These are phyloP conservation scores for Nematostella vectensis DNA, from an alignment of 92 coral and sea anemone genomes.

Conservation along the genomic window DNA sequence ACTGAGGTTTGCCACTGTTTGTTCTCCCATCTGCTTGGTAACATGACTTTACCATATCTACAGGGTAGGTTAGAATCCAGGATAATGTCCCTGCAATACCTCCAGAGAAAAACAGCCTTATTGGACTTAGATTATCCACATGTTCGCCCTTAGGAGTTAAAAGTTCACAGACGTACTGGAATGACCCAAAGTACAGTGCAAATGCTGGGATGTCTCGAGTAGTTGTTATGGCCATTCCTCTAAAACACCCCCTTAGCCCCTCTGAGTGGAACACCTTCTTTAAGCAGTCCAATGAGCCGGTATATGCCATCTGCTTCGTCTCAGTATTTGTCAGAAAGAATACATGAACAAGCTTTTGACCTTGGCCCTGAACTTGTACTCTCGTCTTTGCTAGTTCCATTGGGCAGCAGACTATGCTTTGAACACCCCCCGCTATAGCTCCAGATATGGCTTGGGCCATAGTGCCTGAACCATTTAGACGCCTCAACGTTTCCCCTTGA, in stretches of 20 bases:
- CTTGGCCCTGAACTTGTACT: conserved; percentile 84
- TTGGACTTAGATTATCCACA: conserved; percentile 40
- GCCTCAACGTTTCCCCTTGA: conserved; percentile 58
- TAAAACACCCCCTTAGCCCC: conserved; percentile 68
- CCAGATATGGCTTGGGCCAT: conserved; percentile 61
- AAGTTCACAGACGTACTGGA: conserved; percentile 52
- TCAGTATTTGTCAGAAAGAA: conserved; percentile 30
- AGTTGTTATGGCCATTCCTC: conserved; percentile 65
- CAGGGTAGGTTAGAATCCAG: conserved; percentile 69
- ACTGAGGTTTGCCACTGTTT: conserved; percentile 1
- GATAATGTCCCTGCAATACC: conserved; percentile 81
- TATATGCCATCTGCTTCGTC: conserved; percentile 20
- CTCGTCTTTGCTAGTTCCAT: conserved; percentile 90
- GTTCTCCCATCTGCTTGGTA: conserved; percentile 83
- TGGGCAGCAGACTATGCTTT: conserved; percentile 71
- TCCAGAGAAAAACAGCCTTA: conserved; percentile 68
- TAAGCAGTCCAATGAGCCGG: conserved; percentile 79
- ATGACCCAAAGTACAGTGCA: conserved; percentile 77
- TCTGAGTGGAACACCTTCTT: conserved; percentile 42
- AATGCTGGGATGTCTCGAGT: conserved; percentile 72
- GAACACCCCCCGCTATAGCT: conserved; percentile 73
- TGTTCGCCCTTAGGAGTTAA: conserved; percentile 34
- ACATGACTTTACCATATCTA: conserved; percentile 81
- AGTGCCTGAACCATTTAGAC: conserved; percentile 52
- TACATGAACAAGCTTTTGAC: conserved; percentile 16